Evolutionary conservation across 2,797 vertebrate genomes (phyloP).

Genomic region (Silurus lanzhouensis): DNA sequence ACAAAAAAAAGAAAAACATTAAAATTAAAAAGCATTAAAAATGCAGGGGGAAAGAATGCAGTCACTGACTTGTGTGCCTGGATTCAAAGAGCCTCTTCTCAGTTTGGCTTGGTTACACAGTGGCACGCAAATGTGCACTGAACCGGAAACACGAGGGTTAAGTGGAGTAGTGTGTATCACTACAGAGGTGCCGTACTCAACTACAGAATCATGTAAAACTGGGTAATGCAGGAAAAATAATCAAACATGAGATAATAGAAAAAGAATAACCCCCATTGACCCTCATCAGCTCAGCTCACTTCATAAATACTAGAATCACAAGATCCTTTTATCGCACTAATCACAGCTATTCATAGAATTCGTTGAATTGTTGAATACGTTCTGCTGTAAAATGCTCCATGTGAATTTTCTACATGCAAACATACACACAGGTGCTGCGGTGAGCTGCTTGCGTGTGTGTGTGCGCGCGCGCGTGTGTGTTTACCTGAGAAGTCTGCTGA

Average conservation of each 20-base stretch:
- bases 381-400: background rate
- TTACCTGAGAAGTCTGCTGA: conserved; percentile 85
- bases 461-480: background rate
- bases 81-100: conserved; percentile 33
- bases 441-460: background rate
- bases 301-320: background rate
- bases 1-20: conserved; percentile 67
- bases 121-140: background rate
- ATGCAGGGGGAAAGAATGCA: conserved; percentile 61
- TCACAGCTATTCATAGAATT: background rate
- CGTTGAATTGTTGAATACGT: background rate
- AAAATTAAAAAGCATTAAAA: conserved; percentile 79
- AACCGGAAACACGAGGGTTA: conserved; percentile 23
- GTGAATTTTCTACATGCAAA: too few species aligned
- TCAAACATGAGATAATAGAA: background rate
- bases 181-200: background rate
- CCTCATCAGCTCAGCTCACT: background rate
- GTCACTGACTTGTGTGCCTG: conserved; percentile 22
- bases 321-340: background rate
- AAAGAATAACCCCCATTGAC: background rate
- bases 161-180: conserved; percentile 12
- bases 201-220: background rate
- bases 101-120: background rate
- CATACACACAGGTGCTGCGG: background rate
- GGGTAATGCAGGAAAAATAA: background rate